Conservation (phyloP, 2,113 vertebrate genomes). For the Chlorocebus sabaeus region DNA sequence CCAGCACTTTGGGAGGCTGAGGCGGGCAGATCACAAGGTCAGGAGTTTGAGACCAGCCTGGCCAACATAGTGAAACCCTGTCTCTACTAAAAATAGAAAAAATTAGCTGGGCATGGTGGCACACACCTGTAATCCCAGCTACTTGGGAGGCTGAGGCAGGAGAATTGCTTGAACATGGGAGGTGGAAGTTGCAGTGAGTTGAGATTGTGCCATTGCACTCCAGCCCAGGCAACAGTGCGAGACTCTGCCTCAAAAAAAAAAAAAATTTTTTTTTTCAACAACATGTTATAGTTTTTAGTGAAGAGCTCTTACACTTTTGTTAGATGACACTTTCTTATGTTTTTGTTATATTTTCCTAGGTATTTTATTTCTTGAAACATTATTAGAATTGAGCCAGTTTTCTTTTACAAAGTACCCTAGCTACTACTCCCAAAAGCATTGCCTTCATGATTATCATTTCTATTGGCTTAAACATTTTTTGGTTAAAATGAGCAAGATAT, state of each 20-base stretch:
- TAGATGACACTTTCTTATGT: background rate
- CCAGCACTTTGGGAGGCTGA: too few species aligned
- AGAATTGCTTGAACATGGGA: too few species aligned
- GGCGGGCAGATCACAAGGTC: too few species aligned
- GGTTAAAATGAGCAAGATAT: background rate
- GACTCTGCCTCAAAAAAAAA: too few species aligned
- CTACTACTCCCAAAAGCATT: background rate
- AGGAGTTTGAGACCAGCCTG: too few species aligned
- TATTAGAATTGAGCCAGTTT: background rate
- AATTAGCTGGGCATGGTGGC: too few species aligned
- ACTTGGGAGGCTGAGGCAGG: too few species aligned
- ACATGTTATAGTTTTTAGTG: background rate
- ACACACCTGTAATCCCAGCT: too few species aligned
- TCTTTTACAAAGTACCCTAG: background rate
- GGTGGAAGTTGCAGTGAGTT: too few species aligned
- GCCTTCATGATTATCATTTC: background rate
- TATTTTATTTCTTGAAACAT: background rate
- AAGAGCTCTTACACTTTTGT: background rate
- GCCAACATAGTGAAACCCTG: too few species aligned
- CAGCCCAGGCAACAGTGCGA: accelerated
- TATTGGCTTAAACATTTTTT: background rate
- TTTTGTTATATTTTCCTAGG: background rate
- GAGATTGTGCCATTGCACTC: too few species aligned
- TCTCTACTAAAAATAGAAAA: too few species aligned
- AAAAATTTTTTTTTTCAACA: background rate